Evolutionary conservation across 2,888 invertebrate genomes (phyloP).

Genomic region (Orthosia gothica): DNA sequence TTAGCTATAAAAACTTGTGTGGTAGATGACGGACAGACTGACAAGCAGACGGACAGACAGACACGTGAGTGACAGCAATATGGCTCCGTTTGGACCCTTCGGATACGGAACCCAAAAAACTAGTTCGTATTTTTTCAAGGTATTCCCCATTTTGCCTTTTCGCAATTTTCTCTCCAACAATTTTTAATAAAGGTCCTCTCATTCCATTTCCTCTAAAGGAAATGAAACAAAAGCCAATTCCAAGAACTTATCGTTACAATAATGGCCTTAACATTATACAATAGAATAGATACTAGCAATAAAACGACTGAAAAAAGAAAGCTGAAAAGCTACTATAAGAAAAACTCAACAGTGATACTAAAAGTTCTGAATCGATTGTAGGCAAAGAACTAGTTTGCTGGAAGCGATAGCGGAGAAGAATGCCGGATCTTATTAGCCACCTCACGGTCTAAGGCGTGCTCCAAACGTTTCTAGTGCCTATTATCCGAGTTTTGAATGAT

Average conservation of each 20-base stretch:
- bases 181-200: slow-evolving; percentile 11
- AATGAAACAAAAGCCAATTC: slow-evolving; percentile 41
- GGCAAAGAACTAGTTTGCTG: slow-evolving; percentile 59
- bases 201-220: slow-evolving; percentile 24
- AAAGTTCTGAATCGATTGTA: slow-evolving; percentile 57
- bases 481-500: slow-evolving; percentile 82
- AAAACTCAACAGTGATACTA: slow-evolving; percentile 39
- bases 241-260: slow-evolving; percentile 14
- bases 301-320: slow-evolving; percentile 16
- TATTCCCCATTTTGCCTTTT: background rate
- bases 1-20: too few relatives aligned
- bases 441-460: slow-evolving; percentile 65
- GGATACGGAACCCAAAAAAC: background rate
- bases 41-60: too few relatives aligned
- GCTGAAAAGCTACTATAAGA: slow-evolving; percentile 14
- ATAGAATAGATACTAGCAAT: background rate
- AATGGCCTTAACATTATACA: slow-evolving; percentile 17
- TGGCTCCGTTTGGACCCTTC: too few relatives aligned
- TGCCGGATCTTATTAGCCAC: slow-evolving; percentile 63
- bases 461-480: slow-evolving; percentile 75
- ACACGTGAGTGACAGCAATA: too few relatives aligned
- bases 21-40: too few relatives aligned
- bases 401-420: slow-evolving; percentile 59
- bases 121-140: background rate
- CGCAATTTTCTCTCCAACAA: slow-evolving; percentile 4